phyloP scores from a whole-genome alignment of 2,113 vertebrate species.

The Petrocephalus zakoni region DNA sequence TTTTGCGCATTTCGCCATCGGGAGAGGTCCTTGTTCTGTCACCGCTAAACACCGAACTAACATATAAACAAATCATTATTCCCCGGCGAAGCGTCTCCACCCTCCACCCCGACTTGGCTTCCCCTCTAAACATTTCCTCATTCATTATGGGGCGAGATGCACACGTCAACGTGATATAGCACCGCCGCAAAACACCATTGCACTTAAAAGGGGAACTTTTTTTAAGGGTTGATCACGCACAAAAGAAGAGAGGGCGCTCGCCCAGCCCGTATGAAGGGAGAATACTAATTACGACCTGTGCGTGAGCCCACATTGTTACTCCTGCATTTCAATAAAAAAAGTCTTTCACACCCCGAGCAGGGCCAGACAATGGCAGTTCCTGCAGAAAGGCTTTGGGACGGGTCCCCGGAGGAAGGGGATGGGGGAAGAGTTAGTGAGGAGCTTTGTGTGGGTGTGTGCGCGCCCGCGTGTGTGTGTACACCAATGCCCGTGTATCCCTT shows the following conservation, averaged over 20 bases:
- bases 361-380: slow-evolving; percentile 53
- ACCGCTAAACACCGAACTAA: not conserved
- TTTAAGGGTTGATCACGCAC: slow-evolving; percentile 25
- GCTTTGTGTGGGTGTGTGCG: slow-evolving; percentile 12
- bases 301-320: slow-evolving; percentile 48
- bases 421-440: slow-evolving; percentile 19
- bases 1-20: not conserved
- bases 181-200: not conserved
- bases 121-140: slow-evolving; percentile 5
- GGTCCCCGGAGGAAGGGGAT: slow-evolving; percentile 37
- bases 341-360: slow-evolving; percentile 48
- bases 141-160: slow-evolving; percentile 1
- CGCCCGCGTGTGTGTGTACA: not conserved
- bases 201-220: slow-evolving; percentile 26
- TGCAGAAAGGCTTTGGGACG: slow-evolving; percentile 47
- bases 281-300: slow-evolving; percentile 67
- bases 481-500: not conserved
- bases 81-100: not conserved
- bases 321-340: slow-evolving; percentile 59
- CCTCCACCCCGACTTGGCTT: not conserved
- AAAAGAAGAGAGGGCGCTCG: slow-evolving; percentile 48
- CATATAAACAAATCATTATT: slow-evolving; percentile 21
- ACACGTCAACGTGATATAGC: slow-evolving; percentile 18
- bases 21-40: not conserved
- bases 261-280: slow-evolving; percentile 55